phyloP scores from a whole-genome alignment of 2,113 vertebrate genomes.

The Elephantulus edwardii region DNA sequence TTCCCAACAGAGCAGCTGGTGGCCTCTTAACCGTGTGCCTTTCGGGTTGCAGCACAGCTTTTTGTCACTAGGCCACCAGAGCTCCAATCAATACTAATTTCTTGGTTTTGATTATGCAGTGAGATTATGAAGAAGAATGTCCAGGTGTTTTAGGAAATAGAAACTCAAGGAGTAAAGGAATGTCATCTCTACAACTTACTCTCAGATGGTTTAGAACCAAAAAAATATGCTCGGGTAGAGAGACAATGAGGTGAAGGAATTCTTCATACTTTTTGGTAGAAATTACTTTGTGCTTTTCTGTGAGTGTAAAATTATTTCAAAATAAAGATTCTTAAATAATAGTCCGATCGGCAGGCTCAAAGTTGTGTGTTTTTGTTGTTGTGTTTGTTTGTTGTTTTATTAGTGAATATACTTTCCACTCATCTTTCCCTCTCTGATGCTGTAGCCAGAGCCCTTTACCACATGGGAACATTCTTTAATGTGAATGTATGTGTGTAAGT shows the following conservation, averaged over 20 bases:
- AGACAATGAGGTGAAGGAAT: not conserved
- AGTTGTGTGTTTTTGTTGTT: too few relatives aligned
- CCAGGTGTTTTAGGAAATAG: not conserved
- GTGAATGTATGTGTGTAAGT: not conserved
- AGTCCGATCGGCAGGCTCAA: not conserved
- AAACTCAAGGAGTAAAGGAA: not conserved
- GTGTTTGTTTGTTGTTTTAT: not conserved
- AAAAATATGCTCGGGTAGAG: not conserved
- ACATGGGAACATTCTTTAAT: not conserved
- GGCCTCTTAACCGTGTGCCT: too few relatives aligned
- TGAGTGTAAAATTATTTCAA: constrained; percentile 47
- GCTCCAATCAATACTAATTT: constrained; percentile 40
- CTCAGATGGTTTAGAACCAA: not conserved
- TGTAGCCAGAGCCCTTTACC: not conserved
- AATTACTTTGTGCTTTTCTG: constrained; percentile 25
- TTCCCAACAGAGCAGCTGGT: too few relatives aligned
- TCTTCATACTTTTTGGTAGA: constrained; percentile 52
- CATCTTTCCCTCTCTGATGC: not conserved
- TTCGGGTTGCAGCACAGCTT: too few relatives aligned
- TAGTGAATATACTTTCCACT: not conserved
- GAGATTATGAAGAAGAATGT: not conserved
- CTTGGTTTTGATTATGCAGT: not conserved
- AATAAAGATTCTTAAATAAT: constrained; percentile 10
- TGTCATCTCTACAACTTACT: not conserved
- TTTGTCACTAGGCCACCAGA: too few relatives aligned